Evolutionary conservation across 2,888 invertebrate species (phyloP).

Genomic region (Drosophila colorata): DNA sequence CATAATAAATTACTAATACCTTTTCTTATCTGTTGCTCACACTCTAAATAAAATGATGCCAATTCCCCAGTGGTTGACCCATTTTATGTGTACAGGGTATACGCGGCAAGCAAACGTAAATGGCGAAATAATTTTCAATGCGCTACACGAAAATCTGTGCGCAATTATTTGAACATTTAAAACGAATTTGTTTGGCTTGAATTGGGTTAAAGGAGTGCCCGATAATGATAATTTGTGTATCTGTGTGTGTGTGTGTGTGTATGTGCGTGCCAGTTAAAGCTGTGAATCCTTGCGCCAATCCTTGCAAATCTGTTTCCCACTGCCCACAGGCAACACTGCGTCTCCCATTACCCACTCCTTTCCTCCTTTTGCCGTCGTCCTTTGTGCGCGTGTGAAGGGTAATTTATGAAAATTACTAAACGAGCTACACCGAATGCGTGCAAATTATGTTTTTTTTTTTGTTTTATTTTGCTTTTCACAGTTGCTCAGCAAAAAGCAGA

Average conservation of each 20-base stretch:
- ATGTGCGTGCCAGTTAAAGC: conserved; percentile 13
- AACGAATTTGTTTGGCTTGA: conserved; percentile 49
- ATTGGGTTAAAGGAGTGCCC: conserved; percentile 36
- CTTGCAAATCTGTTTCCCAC: conserved; percentile 20
- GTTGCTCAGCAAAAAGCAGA: conserved; percentile 22
- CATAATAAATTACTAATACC: no score
- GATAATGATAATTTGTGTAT: conserved; percentile 63
- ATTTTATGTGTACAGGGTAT: conserved; percentile 16
- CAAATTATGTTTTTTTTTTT: conserved; percentile 65
- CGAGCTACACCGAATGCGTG: conserved; percentile 75
- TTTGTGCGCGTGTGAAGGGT: conserved; percentile 58
- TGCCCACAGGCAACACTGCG: conserved; percentile 1
- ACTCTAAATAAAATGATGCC: no score
- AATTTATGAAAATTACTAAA: conserved; percentile 81
- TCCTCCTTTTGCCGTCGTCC: conserved; percentile 5
- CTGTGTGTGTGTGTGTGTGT: conserved; percentile 20
- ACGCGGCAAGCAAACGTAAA: conserved; percentile 10
- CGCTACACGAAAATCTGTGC: conserved; percentile 49
- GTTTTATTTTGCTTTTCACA: conserved; percentile 6
- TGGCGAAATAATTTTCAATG: conserved; percentile 39
- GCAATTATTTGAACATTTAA: conserved; percentile 67
- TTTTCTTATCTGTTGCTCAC: no score
- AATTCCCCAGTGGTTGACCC: background rate
- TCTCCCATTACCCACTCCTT: background rate
- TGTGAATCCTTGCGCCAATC: conserved; percentile 40